phyloP scores from a whole-genome alignment of 2,888 invertebrate genomes.

The Griposia aprilina region DNA sequence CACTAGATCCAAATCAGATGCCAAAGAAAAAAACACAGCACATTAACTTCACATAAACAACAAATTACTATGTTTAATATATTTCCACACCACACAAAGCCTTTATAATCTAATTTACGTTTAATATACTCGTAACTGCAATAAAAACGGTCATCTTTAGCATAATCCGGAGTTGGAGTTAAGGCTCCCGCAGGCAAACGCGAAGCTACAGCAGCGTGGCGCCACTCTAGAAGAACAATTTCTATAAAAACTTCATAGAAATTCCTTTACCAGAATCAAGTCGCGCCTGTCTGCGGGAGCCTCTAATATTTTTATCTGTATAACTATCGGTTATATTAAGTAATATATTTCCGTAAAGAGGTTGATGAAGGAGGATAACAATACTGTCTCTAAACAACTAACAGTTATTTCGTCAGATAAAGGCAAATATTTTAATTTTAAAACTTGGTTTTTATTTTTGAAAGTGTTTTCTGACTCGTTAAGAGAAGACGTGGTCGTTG shows the following conservation, averaged over 20 bases:
- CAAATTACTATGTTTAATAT: conserved; percentile 4
- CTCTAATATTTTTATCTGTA: conserved; percentile 13
- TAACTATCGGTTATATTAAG: conserved; percentile 18
- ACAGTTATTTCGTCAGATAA: conserved; percentile 13
- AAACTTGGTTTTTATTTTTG: not conserved
- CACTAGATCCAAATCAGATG: not conserved
- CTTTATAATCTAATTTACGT: conserved; percentile 19
- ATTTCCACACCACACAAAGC: conserved; percentile 31
- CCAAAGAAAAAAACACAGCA: not conserved
- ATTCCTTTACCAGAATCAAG: too few relatives aligned
- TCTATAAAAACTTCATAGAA: too few relatives aligned
- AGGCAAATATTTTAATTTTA: conserved; percentile 13
- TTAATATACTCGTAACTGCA: too few relatives aligned
- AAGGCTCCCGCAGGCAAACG: too few relatives aligned
- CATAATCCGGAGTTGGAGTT: conserved; percentile 27
- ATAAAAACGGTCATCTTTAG: conserved; percentile 34
- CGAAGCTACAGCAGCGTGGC: too few relatives aligned
- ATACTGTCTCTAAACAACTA: not conserved
- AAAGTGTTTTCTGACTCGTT: too few relatives aligned
- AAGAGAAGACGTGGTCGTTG: not conserved
- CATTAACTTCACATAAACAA: conserved; percentile 6
- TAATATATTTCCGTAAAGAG: conserved; percentile 17
- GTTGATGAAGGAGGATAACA: conserved; percentile 25
- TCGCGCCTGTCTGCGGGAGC: too few relatives aligned
- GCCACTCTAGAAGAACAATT: too few relatives aligned